These are phyloP conservation scores for Crematogaster levior DNA, from an alignment of 2,888 invertebrate species.

Conservation along the genomic window DNA sequence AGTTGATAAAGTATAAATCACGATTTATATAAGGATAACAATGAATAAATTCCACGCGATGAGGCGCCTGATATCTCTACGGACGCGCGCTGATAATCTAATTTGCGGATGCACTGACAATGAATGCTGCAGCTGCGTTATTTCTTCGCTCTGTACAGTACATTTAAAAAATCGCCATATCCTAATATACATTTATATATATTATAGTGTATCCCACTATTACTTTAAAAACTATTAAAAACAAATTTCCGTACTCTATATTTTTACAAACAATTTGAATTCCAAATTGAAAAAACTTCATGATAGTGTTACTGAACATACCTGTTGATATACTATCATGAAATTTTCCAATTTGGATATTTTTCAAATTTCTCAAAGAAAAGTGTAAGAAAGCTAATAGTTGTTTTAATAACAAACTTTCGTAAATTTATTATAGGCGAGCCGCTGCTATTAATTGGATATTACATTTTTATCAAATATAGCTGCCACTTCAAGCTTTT, in stretches of 20 bases:
- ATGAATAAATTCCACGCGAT: not conserved
- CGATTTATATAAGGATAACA: conserved; percentile 1
- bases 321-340: too few relatives aligned
- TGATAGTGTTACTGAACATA: not conserved
- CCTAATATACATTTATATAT: not conserved
- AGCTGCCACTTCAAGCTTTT: not conserved
- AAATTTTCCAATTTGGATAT: too few relatives aligned
- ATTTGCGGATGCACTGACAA: conserved; percentile 62
- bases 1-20: not conserved
- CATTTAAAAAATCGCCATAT: conserved; percentile 23
- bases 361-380: not conserved
- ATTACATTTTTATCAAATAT: not conserved
- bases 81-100: conserved; percentile 59
- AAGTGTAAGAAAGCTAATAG: not conserved
- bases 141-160: conserved; percentile 55
- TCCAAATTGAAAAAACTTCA: too few relatives aligned
- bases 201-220: not conserved
- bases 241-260: too few relatives aligned
- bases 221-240: not conserved
- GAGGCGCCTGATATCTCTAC: not conserved
- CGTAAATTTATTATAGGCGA: not conserved
- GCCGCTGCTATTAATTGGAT: not conserved
- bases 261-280: too few relatives aligned
- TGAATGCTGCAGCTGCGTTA: conserved; percentile 69
- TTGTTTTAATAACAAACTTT: not conserved